Evolutionary conservation across 2,113 vertebrate genomes (phyloP).

Genomic region (Corythornis vintsioides): DNA sequence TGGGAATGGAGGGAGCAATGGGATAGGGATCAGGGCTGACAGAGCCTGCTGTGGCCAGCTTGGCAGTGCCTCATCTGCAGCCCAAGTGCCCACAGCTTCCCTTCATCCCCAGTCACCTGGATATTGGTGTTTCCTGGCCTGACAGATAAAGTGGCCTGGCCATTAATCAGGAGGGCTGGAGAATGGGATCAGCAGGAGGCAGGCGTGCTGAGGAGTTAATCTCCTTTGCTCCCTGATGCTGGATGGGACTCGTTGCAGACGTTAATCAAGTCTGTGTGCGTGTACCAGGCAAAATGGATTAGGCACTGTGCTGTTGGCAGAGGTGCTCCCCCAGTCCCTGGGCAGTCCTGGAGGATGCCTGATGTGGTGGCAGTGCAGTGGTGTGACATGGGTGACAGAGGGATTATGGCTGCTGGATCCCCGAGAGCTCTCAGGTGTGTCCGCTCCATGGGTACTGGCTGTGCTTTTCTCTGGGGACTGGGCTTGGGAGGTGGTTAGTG

Average conservation of each 20-base stretch:
- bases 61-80: accelerated
- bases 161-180: slow-evolving; percentile 45
- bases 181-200: slow-evolving; percentile 37
- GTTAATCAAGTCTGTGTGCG: slow-evolving; percentile 50
- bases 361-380: accelerated
- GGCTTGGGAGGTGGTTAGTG: neutral
- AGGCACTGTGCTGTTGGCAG: neutral
- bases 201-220: slow-evolving; percentile 37
- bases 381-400: neutral
- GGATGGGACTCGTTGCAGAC: slow-evolving; percentile 54
- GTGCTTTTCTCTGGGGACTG: neutral
- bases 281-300: slow-evolving; percentile 21
- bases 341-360: neutral
- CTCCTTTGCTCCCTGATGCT: slow-evolving; percentile 54
- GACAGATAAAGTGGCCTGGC: neutral
- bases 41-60: accelerated
- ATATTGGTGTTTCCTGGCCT: slow-evolving; percentile 6
- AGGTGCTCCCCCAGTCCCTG: accelerated
- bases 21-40: neutral
- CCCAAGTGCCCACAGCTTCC: neutral
- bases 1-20: neutral
- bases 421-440: neutral
- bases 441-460: neutral
- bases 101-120: neutral
- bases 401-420: neutral